Base-by-base conservation (phyloP, 2,797 vertebrate genomes). In the Bovichtus variegatus region DNA sequence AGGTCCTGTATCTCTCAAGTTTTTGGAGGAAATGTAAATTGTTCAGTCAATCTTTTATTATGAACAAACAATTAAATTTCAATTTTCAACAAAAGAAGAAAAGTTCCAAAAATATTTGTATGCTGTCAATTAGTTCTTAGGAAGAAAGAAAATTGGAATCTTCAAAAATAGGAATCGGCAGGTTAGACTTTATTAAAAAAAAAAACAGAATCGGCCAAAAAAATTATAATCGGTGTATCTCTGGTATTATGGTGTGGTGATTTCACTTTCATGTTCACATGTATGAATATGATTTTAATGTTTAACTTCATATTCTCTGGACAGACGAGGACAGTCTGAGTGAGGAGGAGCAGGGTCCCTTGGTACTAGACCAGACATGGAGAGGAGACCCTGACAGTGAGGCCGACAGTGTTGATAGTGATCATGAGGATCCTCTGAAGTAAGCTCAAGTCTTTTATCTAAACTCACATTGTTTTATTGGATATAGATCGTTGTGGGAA, bases 371-470 rank as follows among this genome's bases (percentile, higher is more conserved):
- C 87, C 97, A 99, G 93, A 98, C 97, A 0, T 99, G 98, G 97
- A 95, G 97, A 89, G 98, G 97, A 71, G 98, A 99, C 81, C 97
- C 97, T 0, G 98, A 99, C 93, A 99, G 98, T 44, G 98, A 99
- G 76, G 97, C 97, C 0, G 98, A 99, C 94, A 99, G 97, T 80
- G 91, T 98, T 2, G 97, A 99, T 87, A 99, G 98, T 41, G 98
- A 99, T 88, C 98, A 98, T 23, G 98, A 99, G 87, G 98, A 99
- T 81, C 98, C 98, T 59, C 87, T 99, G 5, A 99, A 99, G 98
- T 99, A 93, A 94, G 85, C 3, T 3, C 65, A 11, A 3, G 21
- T 47, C 77, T 71, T 55, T 10, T 1, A 2, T 55, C 10, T 38
- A 12, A 66, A 27, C 12, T 31, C 0, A 0, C 5, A 21, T 8